These are phyloP conservation scores for Clarias fuscus DNA, from an alignment of 2,797 vertebrate genomes.

Conservation along the genomic window DNA sequence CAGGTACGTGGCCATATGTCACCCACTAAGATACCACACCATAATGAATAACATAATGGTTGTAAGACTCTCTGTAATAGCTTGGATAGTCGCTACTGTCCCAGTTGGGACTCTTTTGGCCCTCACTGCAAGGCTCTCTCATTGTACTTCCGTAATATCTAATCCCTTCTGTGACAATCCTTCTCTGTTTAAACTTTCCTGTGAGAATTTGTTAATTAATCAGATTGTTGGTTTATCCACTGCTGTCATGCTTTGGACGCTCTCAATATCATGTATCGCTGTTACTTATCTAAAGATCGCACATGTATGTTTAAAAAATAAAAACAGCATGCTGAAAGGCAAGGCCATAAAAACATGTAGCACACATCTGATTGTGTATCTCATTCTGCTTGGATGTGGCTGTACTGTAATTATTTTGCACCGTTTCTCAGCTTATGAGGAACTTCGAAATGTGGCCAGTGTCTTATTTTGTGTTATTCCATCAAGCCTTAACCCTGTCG, in stretches of 20 bases:
- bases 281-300: conserved; percentile 62
- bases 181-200: conserved; percentile 78
- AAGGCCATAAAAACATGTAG: conserved; percentile 69
- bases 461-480: conserved; percentile 44
- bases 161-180: conserved; percentile 81
- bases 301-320: conserved; percentile 52
- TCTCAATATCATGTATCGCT: conserved; percentile 61
- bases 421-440: conserved; percentile 33
- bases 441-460: conserved; percentile 38
- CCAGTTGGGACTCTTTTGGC: conserved; percentile 67
- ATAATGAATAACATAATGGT: conserved; percentile 71
- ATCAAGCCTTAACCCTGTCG: conserved; percentile 45
- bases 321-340: conserved; percentile 56
- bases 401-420: conserved; percentile 35
- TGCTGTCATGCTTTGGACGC: conserved; percentile 61
- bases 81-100: conserved; percentile 58
- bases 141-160: conserved; percentile 69
- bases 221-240: conserved; percentile 72
- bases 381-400: conserved; percentile 53
- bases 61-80: conserved; percentile 57
- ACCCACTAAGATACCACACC: conserved; percentile 71
- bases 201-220: conserved; percentile 72
- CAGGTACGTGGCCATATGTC: conserved; percentile 79
- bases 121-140: conserved; percentile 69
- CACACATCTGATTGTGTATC: conserved; percentile 66